Conservation (phyloP, 2,888 invertebrate species). For the Aleiodes leptofemur region DNA sequence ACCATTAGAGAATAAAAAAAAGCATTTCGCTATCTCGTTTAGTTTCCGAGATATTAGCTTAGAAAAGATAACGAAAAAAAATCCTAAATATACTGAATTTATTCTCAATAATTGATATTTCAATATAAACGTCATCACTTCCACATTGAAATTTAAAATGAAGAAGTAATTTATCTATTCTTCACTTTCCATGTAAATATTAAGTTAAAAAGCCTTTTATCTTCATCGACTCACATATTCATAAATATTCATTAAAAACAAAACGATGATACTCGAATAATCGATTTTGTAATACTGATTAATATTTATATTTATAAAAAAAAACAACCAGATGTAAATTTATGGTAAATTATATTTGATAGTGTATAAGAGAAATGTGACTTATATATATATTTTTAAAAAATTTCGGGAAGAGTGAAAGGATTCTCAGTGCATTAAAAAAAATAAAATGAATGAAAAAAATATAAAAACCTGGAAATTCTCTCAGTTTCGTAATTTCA, state of each 20-base stretch:
- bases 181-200: slow-evolving; percentile 20
- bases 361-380: background rate
- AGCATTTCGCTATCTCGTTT: no score
- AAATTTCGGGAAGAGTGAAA: background rate
- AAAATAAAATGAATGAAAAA: background rate
- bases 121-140: no score
- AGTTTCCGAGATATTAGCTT: no score
- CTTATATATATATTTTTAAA: no score
- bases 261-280: no score
- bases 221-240: background rate
- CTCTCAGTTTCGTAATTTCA: slow-evolving; percentile 2
- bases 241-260: no score
- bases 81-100: no score
- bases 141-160: background rate
- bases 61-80: no score
- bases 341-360: background rate
- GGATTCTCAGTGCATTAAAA: background rate
- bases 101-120: no score
- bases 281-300: no score
- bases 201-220: background rate
- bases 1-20: background rate
- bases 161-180: slow-evolving; percentile 8
- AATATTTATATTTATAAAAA: background rate
- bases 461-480: background rate
- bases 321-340: slow-evolving; percentile 1